A percentile compares a stretch with the other conserved stretches of the same genome.
Conservation (phyloP, 2,888 invertebrate genomes). For the Pharmacophagus antenor region DNA sequence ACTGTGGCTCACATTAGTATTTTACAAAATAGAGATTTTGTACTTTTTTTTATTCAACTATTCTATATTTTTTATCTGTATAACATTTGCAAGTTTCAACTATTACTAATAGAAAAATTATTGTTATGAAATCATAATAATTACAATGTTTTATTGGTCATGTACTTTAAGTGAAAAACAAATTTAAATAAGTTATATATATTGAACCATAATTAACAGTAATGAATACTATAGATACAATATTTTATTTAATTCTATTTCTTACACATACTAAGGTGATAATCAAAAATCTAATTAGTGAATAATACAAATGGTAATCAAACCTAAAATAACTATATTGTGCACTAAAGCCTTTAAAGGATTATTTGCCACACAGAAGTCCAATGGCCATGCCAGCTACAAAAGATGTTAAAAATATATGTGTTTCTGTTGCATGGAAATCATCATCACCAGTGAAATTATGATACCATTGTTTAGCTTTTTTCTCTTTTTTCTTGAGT, state of each 20-base stretch:
- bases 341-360: conserved; percentile 3
- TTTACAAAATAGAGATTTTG: too few species aligned
- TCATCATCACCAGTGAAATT: conserved; percentile 84
- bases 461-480: conserved; percentile 89
- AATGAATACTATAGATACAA: conserved; percentile 15
- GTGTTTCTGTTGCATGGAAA: conserved; percentile 87
- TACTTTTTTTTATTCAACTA: too few species aligned
- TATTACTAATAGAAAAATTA: too few species aligned
- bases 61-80: too few species aligned
- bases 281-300: conserved; percentile 17
- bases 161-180: not conserved
- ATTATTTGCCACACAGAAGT: conserved; percentile 73
- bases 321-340: not conserved
- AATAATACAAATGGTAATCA: conserved; percentile 18
- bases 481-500: conserved; percentile 85
- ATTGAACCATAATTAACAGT: conserved; percentile 24
- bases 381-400: conserved; percentile 89
- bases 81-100: too few species aligned
- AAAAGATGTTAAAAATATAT: conserved; percentile 90
- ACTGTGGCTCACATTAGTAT: too few species aligned
- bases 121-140: too few species aligned
- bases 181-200: conserved; percentile 15
- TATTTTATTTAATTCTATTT: conserved; percentile 16
- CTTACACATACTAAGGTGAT: conserved; percentile 7
- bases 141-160: not conserved